Percentiles rank a stretch among this genome's conserved stretches.
phyloP scores from a whole-genome alignment of 1,140 invertebrate species.

The Campoletis sonorensis region DNA sequence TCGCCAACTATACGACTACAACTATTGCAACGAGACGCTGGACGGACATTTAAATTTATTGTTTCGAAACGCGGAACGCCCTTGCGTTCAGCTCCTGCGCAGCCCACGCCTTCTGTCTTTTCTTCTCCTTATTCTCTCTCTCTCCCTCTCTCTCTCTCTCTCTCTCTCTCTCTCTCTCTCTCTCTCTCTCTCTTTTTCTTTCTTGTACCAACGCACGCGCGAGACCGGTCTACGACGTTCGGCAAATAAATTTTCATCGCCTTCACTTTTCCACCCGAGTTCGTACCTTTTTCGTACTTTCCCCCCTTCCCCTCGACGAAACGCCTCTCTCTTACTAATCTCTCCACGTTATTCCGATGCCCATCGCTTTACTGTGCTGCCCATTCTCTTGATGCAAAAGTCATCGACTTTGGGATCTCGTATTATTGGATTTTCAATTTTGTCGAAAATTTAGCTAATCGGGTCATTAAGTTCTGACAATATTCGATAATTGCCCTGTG shows the following conservation, averaged over 20 bases:
- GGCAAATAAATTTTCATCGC: conserved; percentile 59
- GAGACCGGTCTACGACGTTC: not conserved
- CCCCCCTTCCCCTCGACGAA: not conserved
- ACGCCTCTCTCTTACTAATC: not conserved
- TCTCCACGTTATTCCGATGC: not conserved
- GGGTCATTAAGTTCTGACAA: too few relatives aligned
- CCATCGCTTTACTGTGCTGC: not conserved
- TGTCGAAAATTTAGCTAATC: too few relatives aligned
- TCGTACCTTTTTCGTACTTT: conserved; percentile 4
- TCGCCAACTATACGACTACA: conserved; percentile 1
- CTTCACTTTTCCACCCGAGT: not conserved
- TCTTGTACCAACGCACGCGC: too few relatives aligned
- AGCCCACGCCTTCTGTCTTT: conserved; percentile 46
- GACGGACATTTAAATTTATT: conserved; percentile 58
- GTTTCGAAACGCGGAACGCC: conserved; percentile 51
- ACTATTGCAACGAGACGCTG: conserved; percentile 27
- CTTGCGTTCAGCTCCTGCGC: conserved; percentile 38
- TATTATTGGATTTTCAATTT: not conserved
- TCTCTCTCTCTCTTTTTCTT: not conserved
- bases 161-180: not conserved
- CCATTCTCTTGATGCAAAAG: too few relatives aligned
- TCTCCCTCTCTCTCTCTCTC: not conserved
- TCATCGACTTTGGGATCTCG: too few relatives aligned
- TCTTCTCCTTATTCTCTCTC: not conserved
- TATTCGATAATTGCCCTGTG: too few relatives aligned